Base-by-base conservation (phyloP, 2,113 vertebrate species). In the Colius striatus region DNA sequence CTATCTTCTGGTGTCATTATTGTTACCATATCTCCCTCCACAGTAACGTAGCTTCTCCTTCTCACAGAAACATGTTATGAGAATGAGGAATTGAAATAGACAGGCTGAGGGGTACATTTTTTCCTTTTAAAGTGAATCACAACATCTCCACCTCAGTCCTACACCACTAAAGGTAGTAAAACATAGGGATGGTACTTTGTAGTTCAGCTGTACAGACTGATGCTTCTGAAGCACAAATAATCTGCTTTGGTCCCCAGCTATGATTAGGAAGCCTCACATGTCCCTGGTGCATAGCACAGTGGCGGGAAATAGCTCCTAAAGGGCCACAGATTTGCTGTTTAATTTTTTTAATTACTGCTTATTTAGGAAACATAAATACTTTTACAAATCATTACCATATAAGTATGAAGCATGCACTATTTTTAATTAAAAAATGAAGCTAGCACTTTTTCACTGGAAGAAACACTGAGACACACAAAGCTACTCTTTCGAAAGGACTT, bases 341-440 rank as follows among this genome's bases (percentile, higher is more conserved):
- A 93, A 87, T 92, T 94, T 95, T 95, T 96, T 95, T 84, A 96
- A 96, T 94, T 95, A 89, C 90, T 92, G 88, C 86, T 97, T 97
- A 93, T 90, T 97, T 96, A 95, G 90, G 93, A 93, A 95, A 90
- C 86, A 96, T 95, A 96, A 96, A 96, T 96, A 96, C 84, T 97
- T 97, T 76, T 94, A 89, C 93, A 96, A 96, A 95, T 94, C 85
- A 84, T 96, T 96, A 86, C 68, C 73, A 70, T 47, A 3, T 60
- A 96, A 96, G 70, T 89, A 82, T 72, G 83, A 95, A 61, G 90
- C 83, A 79, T 1, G 16, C 58, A 82, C 66, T 82, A 92, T 50
- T 93, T 96, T 95, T 84, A 95, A 96, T 92, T 94, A 89, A 96
- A 92, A 96, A 94, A 82, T 84, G n/a, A 86, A 94, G 65, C 76